Percentiles rank a stretch among this genome's conserved stretches.
Conservation (phyloP, 2,888 invertebrate genomes). For the Epirrhoe alternata region DNA sequence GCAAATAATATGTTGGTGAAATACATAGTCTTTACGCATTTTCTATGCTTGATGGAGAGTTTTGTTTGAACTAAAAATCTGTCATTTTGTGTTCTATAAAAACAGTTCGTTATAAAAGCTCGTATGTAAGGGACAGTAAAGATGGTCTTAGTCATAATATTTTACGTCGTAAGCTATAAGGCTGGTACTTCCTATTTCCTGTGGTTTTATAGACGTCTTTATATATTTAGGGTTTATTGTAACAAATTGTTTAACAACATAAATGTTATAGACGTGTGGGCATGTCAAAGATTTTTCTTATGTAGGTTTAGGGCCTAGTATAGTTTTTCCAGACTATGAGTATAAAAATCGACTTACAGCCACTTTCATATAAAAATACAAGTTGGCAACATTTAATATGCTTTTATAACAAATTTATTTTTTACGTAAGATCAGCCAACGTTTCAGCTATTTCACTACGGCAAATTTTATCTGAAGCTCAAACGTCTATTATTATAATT, state of each 20-base stretch:
- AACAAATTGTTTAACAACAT: constrained; percentile 34
- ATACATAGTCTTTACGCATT: too few relatives aligned
- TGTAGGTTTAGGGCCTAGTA: background rate
- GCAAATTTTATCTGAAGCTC: constrained; percentile 12
- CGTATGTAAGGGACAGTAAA: constrained; percentile 15
- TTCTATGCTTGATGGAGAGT: too few relatives aligned
- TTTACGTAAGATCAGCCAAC: too few relatives aligned
- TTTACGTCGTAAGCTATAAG: constrained; percentile 40
- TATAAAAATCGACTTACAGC: too few relatives aligned
- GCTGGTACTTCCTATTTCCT: constrained; percentile 38
- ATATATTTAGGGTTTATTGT: constrained; percentile 35
- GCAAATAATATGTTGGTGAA: too few relatives aligned
- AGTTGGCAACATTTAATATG: too few relatives aligned
- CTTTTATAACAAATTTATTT: too few relatives aligned
- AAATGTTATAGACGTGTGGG: constrained; percentile 1
- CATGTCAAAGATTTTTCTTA: constrained; percentile 14
- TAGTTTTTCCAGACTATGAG: too few relatives aligned
- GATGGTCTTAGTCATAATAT: constrained; percentile 35
- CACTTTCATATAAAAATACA: too few relatives aligned
- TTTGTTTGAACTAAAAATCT: background rate
- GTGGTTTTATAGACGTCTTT: constrained; percentile 29
- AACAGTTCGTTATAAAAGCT: background rate
- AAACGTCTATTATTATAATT: constrained; percentile 28
- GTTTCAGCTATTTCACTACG: background rate
- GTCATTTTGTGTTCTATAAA: background rate